Percentiles rank a stretch among this genome's conserved stretches.
These are phyloP conservation scores for Eulemur rubriventer DNA, from an alignment of 2,797 vertebrate species.

Conservation along the genomic window DNA sequence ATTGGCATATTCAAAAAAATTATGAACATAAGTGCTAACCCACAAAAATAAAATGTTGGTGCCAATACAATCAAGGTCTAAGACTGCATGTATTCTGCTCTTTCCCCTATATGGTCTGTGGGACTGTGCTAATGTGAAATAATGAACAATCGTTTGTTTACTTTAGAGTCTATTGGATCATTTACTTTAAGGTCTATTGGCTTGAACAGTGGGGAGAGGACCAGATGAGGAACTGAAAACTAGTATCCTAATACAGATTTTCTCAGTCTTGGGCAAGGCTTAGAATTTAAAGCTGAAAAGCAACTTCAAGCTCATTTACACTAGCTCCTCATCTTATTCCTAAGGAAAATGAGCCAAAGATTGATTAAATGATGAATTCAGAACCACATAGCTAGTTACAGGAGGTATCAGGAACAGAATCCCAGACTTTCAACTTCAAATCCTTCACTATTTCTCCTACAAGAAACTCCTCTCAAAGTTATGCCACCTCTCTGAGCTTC, in stretches of 20 bases:
- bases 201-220: background rate
- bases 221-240: conserved; percentile 1
- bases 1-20: background rate
- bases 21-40: background rate
- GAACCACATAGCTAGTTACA: background rate
- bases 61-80: background rate
- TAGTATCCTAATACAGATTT: background rate
- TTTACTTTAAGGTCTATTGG: conserved; percentile 23
- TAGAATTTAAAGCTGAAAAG: background rate
- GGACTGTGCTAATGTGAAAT: background rate
- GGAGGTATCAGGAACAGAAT: background rate
- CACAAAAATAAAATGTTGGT: background rate
- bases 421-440: background rate
- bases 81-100: background rate
- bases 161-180: background rate
- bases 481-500: background rate
- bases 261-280: background rate
- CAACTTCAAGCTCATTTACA: background rate
- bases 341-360: background rate
- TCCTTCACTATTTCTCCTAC: background rate
- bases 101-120: background rate
- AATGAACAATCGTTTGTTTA: background rate
- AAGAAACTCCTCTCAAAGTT: background rate
- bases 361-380: background rate
- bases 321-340: background rate